Percentiles rank a stretch among this genome's conserved stretches.
phyloP scores from a whole-genome alignment of 2,797 vertebrate species.

The Furcifer pardalis region DNA sequence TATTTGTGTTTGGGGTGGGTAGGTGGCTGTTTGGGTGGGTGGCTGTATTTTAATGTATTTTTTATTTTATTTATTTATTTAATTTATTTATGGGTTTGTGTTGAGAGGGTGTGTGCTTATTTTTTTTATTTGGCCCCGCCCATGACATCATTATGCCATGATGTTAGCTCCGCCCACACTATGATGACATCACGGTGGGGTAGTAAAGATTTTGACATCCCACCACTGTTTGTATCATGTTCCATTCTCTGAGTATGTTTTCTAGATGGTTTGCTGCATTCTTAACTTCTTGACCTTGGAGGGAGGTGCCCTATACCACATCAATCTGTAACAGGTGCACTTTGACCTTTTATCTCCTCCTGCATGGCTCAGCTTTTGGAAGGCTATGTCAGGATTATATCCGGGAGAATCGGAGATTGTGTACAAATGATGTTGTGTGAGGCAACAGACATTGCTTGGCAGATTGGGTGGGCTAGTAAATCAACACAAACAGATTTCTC shows the following conservation, averaged over 20 bases:
- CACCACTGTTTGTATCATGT: background rate
- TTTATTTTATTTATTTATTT: too few relatives aligned
- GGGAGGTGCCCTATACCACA: background rate
- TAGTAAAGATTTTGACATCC: too few relatives aligned
- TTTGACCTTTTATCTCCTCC: background rate
- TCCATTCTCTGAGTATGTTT: background rate
- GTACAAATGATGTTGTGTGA: background rate
- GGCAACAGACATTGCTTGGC: background rate
- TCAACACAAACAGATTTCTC: conserved; percentile 28
- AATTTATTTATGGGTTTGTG: too few relatives aligned
- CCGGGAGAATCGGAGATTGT: background rate
- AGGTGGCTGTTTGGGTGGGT: too few relatives aligned
- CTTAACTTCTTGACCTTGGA: background rate
- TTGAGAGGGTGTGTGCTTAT: too few relatives aligned
- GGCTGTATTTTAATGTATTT: too few relatives aligned
- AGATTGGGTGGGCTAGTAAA: too few relatives aligned
- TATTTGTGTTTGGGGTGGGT: too few relatives aligned
- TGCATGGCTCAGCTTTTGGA: background rate
- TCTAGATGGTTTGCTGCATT: background rate
- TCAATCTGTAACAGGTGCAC: background rate
- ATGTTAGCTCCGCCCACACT: too few relatives aligned
- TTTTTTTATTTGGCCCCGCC: too few relatives aligned
- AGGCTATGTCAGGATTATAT: background rate
- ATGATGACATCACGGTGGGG: too few relatives aligned
- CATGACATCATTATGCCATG: too few relatives aligned